phyloP scores from a whole-genome alignment of 2,113 vertebrate species.

The Ophthalmotilapia sp. region DNA sequence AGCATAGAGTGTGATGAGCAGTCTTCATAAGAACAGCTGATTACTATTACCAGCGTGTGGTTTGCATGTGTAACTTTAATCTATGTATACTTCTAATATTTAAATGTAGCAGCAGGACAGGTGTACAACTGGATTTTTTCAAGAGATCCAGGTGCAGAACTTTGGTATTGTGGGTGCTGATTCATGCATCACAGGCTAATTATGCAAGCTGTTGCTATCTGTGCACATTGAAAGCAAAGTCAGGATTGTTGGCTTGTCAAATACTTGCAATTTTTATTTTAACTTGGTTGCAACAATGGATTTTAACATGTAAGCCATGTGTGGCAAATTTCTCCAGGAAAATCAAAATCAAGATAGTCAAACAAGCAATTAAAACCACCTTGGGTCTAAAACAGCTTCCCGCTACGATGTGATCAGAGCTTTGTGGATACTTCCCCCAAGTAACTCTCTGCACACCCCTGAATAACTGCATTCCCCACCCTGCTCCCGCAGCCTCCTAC shows the following conservation, averaged over 20 bases:
- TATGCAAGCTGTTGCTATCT: not conserved
- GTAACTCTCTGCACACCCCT: not conserved
- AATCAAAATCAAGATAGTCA: not conserved
- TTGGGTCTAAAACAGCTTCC: not conserved
- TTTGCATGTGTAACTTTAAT: not conserved
- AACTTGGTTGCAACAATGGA: not conserved
- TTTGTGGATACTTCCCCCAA: not conserved
- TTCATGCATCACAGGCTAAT: not conserved
- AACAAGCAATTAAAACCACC: not conserved
- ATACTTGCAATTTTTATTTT: not conserved
- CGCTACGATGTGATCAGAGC: not conserved
- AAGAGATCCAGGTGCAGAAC: not conserved
- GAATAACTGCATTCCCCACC: not conserved
- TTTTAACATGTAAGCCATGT: not conserved
- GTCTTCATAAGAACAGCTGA: not conserved
- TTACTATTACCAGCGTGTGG: not conserved
- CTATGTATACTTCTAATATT: not conserved
- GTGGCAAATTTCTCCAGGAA: not conserved
- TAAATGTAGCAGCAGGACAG: fast-evolving
- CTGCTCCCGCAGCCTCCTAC: not conserved
- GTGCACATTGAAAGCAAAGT: not conserved
- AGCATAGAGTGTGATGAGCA: not conserved
- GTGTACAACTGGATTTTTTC: not conserved
- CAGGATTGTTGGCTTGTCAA: not conserved
- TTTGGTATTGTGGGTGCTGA: not conserved